Percentiles rank a stretch among this genome's conserved stretches.
These are phyloP conservation scores for Chymomyza costata DNA, from an alignment of 1,140 invertebrate species.

Conservation along the genomic window DNA sequence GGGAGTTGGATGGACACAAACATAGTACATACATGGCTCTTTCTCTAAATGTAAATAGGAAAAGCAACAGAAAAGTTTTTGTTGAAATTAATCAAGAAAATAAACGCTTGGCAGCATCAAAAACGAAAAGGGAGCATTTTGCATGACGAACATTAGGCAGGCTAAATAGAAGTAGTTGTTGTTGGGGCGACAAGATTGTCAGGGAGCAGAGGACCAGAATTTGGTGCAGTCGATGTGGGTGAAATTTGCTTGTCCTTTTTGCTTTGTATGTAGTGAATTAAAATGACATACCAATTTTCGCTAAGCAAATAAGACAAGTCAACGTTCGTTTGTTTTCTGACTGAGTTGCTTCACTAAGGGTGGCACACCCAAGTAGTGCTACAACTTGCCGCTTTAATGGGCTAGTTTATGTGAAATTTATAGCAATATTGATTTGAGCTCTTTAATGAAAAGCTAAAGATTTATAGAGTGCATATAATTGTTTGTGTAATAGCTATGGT, in stretches of 20 bases:
- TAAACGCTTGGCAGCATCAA: slow-evolving; percentile 67
- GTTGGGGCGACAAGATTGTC: slow-evolving; percentile 7
- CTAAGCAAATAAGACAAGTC: slow-evolving; percentile 68
- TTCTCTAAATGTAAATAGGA: slow-evolving; percentile 23
- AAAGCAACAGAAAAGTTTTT: slow-evolving; percentile 44
- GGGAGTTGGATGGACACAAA: background rate
- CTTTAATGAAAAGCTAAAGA: too few relatives aligned
- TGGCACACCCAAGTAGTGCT: too few relatives aligned
- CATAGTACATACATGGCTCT: slow-evolving; percentile 16
- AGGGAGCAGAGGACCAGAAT: slow-evolving; percentile 11
- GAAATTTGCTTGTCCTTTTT: slow-evolving; percentile 26
- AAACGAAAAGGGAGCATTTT: slow-evolving; percentile 42
- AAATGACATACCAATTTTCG: slow-evolving; percentile 70
- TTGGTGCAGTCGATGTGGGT: slow-evolving; percentile 22
- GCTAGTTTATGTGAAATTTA: background rate
- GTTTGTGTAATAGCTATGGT: too few relatives aligned
- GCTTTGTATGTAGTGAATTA: slow-evolving; percentile 53
- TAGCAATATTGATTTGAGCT: background rate
- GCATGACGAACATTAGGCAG: slow-evolving; percentile 50
- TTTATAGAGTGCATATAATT: too few relatives aligned
- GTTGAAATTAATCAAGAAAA: slow-evolving; percentile 71
- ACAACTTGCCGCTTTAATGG: background rate
- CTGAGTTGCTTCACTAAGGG: slow-evolving; percentile 2
- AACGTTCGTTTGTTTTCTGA: slow-evolving; percentile 14
- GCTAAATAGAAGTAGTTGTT: background rate